These are phyloP conservation scores for Semotilus atromaculatus DNA, from an alignment of 2,797 vertebrate genomes.

Conservation along the genomic window DNA sequence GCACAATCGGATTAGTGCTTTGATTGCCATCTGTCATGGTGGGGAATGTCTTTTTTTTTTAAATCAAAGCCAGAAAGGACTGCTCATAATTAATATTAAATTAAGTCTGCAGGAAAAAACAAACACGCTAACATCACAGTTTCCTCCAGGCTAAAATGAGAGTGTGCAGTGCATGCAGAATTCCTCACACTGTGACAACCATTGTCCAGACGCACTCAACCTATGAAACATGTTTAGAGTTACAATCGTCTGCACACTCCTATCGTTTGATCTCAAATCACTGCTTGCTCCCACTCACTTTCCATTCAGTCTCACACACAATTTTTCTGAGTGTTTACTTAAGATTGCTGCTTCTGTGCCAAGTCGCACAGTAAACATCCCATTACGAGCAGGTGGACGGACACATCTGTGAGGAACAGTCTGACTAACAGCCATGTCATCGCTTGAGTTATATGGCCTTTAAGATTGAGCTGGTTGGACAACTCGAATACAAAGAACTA, in stretches of 20 bases:
- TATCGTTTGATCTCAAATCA: constrained; percentile 8
- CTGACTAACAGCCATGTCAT: constrained; percentile 42
- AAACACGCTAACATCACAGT: constrained; percentile 12
- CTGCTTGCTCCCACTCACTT: neutral
- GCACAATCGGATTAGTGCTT: constrained; percentile 12
- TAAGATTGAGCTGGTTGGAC: constrained; percentile 30
- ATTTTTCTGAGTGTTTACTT: constrained; percentile 7
- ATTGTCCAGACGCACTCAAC: neutral
- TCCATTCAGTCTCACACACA: neutral
- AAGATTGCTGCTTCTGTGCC: constrained; percentile 30
- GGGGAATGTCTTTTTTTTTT: neutral
- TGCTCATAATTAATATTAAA: constrained; percentile 26
- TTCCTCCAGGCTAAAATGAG: constrained; percentile 20
- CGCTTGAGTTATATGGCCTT: constrained; percentile 27
- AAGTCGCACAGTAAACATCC: constrained; percentile 53
- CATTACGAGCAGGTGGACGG: constrained; percentile 14
- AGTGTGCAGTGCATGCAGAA: constrained; percentile 12
- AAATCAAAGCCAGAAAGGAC: constrained; percentile 25
- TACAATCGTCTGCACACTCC: neutral
- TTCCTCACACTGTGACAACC: neutral
- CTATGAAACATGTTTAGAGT: constrained; percentile 13
- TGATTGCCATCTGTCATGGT: constrained; percentile 21
- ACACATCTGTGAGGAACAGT: constrained; percentile 41
- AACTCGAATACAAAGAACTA: constrained; percentile 34
- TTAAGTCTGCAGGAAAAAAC: constrained; percentile 10